A percentile compares a stretch with the other conserved stretches of the same genome.
Evolutionary conservation across 2,888 invertebrate genomes (phyloP).

Genomic region (Atrina japonica): DNA sequence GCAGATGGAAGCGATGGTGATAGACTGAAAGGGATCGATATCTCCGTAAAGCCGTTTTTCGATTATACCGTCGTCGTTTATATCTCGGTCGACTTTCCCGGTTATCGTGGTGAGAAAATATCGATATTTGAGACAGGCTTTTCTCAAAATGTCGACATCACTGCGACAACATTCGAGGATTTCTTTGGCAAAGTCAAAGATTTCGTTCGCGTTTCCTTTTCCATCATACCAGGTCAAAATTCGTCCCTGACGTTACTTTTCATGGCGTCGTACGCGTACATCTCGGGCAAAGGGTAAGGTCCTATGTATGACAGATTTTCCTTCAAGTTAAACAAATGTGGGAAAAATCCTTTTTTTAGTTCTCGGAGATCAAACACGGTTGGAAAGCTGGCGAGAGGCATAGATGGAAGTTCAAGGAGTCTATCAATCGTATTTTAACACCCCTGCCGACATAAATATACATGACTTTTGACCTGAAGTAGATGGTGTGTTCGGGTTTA

Average conservation of each 20-base stretch:
- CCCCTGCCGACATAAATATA: constrained; percentile 43
- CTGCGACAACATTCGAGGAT: constrained; percentile 6
- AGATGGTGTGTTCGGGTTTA: constrained; percentile 33
- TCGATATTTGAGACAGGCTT: constrained; percentile 39
- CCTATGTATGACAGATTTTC: constrained; percentile 49
- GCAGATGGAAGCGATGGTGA: constrained; percentile 46
- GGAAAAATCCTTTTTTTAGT: constrained; percentile 52
- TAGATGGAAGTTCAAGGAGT: constrained; percentile 50
- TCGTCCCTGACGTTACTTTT: constrained; percentile 18
- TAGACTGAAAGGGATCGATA: no score
- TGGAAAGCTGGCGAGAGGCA: constrained; percentile 44
- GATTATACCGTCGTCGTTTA: constrained; percentile 16
- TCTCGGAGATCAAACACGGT: constrained; percentile 45
- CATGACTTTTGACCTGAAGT: constrained; percentile 41
- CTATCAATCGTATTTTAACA: constrained; percentile 46
- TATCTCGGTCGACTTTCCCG: constrained; percentile 8
- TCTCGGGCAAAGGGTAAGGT: constrained; percentile 40
- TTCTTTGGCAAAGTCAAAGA: no score
- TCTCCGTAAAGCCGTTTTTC: constrained; percentile 25
- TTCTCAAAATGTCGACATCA: no score
- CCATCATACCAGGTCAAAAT: constrained; percentile 44
- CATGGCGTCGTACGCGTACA: constrained; percentile 48
- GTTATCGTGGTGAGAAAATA: constrained; percentile 39
- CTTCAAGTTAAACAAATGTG: constrained; percentile 47
- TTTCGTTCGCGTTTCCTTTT: no score